Percentiles rank a stretch among this genome's conserved stretches.
Evolutionary conservation across 2,888 invertebrate species (phyloP).

Genomic region (Lycia hirtaria): DNA sequence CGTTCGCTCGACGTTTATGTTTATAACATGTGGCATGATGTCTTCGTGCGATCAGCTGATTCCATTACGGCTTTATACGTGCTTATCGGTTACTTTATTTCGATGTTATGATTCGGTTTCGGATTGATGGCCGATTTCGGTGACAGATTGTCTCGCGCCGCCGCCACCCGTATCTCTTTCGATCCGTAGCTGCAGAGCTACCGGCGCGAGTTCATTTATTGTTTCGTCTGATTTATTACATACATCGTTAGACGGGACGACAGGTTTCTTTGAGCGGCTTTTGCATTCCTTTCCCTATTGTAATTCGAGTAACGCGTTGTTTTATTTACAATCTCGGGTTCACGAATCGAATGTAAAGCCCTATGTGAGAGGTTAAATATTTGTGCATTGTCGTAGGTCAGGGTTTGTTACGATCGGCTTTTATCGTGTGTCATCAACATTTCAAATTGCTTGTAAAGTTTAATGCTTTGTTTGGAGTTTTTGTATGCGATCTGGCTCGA

Average conservation of each 20-base stretch:
- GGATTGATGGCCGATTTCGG: constrained; percentile 5
- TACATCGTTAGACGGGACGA: constrained; percentile 3
- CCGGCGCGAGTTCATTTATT: too few species aligned
- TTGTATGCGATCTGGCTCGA: background rate
- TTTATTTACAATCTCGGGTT: constrained; percentile 8
- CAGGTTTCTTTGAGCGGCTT: background rate
- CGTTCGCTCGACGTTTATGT: constrained; percentile 58
- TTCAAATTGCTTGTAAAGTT: constrained; percentile 8
- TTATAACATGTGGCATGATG: constrained; percentile 53
- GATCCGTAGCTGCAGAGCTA: background rate
- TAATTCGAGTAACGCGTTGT: background rate
- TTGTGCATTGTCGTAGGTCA: constrained; percentile 15
- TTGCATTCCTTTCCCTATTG: constrained; percentile 5
- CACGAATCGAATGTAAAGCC: constrained; percentile 9
- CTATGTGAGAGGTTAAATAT: constrained; percentile 19
- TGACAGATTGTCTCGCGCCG: constrained; percentile 3
- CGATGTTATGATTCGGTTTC: constrained; percentile 12
- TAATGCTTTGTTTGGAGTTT: background rate
- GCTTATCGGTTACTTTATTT: constrained; percentile 30
- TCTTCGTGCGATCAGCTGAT: constrained; percentile 35
- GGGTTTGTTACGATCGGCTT: constrained; percentile 19
- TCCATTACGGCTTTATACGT: constrained; percentile 36
- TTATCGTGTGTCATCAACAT: constrained; percentile 18
- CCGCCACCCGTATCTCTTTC: background rate
- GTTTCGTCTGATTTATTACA: constrained; percentile 7